Conservation (phyloP, 1,140 invertebrate species). For the Triops cancriformis region DNA sequence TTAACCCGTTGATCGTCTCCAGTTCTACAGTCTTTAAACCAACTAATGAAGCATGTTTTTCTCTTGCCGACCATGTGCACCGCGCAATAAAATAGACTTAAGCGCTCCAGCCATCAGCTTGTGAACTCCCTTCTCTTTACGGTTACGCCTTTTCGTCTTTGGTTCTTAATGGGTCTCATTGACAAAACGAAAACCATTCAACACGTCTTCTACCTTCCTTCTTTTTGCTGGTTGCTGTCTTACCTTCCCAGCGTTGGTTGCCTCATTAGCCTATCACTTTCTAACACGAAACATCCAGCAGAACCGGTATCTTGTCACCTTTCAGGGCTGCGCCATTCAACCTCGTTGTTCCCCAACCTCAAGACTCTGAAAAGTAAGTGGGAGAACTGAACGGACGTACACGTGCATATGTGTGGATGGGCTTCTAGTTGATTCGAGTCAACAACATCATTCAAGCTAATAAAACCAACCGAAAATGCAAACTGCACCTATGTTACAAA, state of each 20-base stretch:
- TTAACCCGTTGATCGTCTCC: not conserved
- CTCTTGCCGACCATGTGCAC: not conserved
- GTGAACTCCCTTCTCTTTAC: not conserved
- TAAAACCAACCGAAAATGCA: not conserved
- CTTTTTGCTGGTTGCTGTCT: not conserved
- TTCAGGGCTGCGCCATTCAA: no score
- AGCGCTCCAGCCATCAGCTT: not conserved
- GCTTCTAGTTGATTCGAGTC: not conserved
- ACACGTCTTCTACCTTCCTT: not conserved
- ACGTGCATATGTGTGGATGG: not conserved
- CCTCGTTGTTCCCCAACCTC: no score
- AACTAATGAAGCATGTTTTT: conserved; percentile 4
- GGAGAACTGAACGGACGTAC: no score
- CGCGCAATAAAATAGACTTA: not conserved
- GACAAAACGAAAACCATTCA: conserved; percentile 14
- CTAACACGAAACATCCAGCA: not conserved
- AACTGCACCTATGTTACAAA: conserved; percentile 1
- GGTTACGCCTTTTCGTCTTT: conserved; percentile 1
- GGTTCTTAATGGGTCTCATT: conserved; percentile 6
- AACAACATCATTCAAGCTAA: not conserved
- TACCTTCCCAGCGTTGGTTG: not conserved
- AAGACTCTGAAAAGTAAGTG: no score
- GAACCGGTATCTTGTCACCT: not conserved
- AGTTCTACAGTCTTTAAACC: not conserved
- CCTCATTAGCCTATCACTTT: not conserved